Evolutionary conservation across 2,797 vertebrate species (phyloP), one percentile per base, ranked within the genome.

Genomic region (Spea hammondii): DNA sequence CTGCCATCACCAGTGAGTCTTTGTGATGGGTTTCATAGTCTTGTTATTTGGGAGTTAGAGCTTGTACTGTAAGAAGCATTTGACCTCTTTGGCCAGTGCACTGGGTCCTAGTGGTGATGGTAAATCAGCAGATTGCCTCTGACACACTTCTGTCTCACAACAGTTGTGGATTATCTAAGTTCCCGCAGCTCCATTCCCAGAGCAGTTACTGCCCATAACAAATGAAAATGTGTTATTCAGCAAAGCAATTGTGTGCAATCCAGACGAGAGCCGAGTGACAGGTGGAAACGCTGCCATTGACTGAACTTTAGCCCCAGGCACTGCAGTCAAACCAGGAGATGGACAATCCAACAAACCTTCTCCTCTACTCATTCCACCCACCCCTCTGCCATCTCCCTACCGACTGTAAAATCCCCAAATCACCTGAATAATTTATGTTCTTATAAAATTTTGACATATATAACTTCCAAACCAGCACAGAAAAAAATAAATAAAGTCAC

Each of bases 191-290:
- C 51, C 69, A 60, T 73, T 71, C 44, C 70, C 51, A 50, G 7
- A 78, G 69, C 51, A 45, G 48, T 45, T 60, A 17, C 54, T 17
- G 45, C 17, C 60, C 70, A 14, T 72, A 78, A 50, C 11, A 44
- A 59, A 65, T 62, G 32, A 73, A 79, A 74, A 79, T 74, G 48
- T 68, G 70, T 79, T 79, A 79, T 79, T 73, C 70, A 78, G 59
- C 13, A 78, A 60, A 74, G 77, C 70, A 73, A 79, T 79, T 79
- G 46, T 60, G 71, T 62, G 77, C 71, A 79, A 79, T 79, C 64
- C 71, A 79, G 62, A 79, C 74, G 70, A 79, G 70, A 74, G 50
- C 17, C 64, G 50, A 48, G 65, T 74, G 77, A 74, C 77, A 74
- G 54, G 17, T 67, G 17, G 72, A 48, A 17, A 72, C 70, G 72